Evolutionary conservation across 2,888 invertebrate genomes (phyloP).

Genomic region (Ophion slaviceki): DNA sequence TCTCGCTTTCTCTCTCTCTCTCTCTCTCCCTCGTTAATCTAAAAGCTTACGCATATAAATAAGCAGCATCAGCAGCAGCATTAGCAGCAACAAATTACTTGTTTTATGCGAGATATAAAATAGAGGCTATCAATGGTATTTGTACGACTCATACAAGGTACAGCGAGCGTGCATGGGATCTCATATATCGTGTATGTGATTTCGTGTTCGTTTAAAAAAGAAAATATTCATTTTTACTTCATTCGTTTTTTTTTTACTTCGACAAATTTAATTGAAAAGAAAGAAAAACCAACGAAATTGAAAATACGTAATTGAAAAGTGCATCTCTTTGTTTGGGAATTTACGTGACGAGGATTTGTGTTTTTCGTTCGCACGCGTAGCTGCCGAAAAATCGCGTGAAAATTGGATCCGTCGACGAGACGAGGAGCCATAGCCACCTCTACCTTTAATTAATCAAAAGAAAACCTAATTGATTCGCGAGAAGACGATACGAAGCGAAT

Average conservation of each 20-base stretch:
- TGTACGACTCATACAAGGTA: slow-evolving; percentile 80
- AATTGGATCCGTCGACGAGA: slow-evolving; percentile 34
- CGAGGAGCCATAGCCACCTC: not conserved
- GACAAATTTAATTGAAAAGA: not conserved
- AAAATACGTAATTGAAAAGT: slow-evolving; percentile 20
- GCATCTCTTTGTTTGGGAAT: not conserved
- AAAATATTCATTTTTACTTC: not conserved
- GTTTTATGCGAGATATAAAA: slow-evolving; percentile 67
- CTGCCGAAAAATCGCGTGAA: not conserved
- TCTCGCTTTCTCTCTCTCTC: slow-evolving; percentile 27
- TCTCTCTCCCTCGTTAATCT: slow-evolving; percentile 68
- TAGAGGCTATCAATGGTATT: slow-evolving; percentile 70
- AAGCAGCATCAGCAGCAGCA: slow-evolving; percentile 79
- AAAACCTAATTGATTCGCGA: not conserved
- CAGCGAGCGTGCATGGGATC: slow-evolving; percentile 82
- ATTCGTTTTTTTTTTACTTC: not conserved
- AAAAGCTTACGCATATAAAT: slow-evolving; percentile 78
- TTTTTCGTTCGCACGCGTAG: not conserved
- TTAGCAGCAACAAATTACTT: slow-evolving; percentile 68
- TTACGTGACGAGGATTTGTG: slow-evolving; percentile 1
- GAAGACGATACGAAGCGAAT: not conserved
- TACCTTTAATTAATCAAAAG: not conserved
- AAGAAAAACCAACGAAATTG: not conserved
- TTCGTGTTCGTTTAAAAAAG: slow-evolving; percentile 31
- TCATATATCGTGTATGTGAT: slow-evolving; percentile 66